Evolutionary conservation across 1,140 invertebrate genomes (phyloP), one percentile per base, ranked within the genome.

Genomic region (Bactericera cockerelli): DNA sequence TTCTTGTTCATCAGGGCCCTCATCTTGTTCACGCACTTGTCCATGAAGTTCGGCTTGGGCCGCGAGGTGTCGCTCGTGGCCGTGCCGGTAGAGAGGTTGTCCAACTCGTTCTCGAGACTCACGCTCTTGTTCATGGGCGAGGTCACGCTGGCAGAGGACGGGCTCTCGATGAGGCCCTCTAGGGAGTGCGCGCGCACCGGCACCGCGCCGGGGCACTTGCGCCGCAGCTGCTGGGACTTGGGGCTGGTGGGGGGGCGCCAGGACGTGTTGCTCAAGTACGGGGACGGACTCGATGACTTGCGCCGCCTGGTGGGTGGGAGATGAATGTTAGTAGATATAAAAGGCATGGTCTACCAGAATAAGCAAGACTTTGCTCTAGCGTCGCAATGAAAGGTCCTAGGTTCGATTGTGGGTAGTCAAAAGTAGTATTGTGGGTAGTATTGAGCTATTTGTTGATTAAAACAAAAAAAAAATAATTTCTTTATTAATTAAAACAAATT

Each of bases 21-120:
- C 70, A 86, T 79, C 75, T 84, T 85, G 69, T 82, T 84, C 28
- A 84, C 81, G 70, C 82, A 85, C 69, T 81, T 78, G 71, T 86
- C 82, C 80, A 86, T 83, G 67, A 86, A 84, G 70, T 84, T 84
- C 66, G 83, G 83, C 60, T 65, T 67, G 25, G 49, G 54, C 21
- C 56, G 58, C n/a, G 55, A 49, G n/a, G 59, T 61, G 8, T 36
- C 59, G 1, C 61, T 58, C 13, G 49, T 60, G 3, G 26, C 56
- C 25, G 22, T 56, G 8, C 55, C 60, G 13, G 63, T 57, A 11
- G 63, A 63, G 21, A 63, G 42, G 1, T 54, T 59, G 26, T 66
- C 65, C 26, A 63, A 24, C 19, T 61, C 57, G 16, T 61, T 58
- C 24, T 61, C 36, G 14, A 64, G 13, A 42, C 63, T 64, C 1